These are phyloP conservation scores for Trichopoda pennipes DNA, from an alignment of 2,888 invertebrate genomes.

Conservation along the genomic window DNA sequence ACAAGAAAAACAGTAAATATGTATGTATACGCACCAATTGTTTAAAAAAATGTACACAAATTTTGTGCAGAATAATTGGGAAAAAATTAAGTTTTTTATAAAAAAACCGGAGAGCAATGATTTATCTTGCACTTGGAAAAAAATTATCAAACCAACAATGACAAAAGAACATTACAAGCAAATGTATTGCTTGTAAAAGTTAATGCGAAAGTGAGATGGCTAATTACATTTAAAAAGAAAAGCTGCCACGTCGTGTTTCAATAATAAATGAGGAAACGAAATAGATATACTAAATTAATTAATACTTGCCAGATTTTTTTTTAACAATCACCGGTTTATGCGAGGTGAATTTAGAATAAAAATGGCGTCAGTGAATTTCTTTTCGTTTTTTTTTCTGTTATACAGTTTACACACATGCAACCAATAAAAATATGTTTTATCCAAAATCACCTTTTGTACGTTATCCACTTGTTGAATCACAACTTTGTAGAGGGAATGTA, in stretches of 20 bases:
- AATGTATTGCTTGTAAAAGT: constrained; percentile 55
- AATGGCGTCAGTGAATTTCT: constrained; percentile 47
- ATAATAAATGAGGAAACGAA: constrained; percentile 60
- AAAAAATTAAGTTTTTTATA: constrained; percentile 67
- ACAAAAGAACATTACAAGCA: constrained; percentile 56
- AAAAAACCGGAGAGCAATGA: constrained; percentile 72
- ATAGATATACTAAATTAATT: constrained; percentile 10
- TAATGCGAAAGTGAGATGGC: constrained; percentile 49
- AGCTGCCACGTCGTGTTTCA: constrained; percentile 76
- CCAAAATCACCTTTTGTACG: constrained; percentile 79
- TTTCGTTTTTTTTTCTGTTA: constrained; percentile 37
- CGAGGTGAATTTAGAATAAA: constrained; percentile 57
- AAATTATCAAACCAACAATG: constrained; percentile 62
- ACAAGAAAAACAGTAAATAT: constrained; percentile 35
- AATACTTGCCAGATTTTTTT: constrained; percentile 50
- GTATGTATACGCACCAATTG: constrained; percentile 75
- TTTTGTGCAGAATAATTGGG: constrained; percentile 73
- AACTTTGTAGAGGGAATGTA: constrained; percentile 79
- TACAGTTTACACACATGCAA: constrained; percentile 49
- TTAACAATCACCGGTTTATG: constrained; percentile 34
- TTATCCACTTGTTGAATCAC: constrained; percentile 77
- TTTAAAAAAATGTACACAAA: constrained; percentile 72
- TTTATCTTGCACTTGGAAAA: constrained; percentile 73
- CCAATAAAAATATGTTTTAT: constrained; percentile 76
- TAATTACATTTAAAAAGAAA: constrained; percentile 56